These are phyloP conservation scores for Pachyuromys duprasi DNA, from an alignment of 2,797 vertebrate genomes.

Conservation along the genomic window DNA sequence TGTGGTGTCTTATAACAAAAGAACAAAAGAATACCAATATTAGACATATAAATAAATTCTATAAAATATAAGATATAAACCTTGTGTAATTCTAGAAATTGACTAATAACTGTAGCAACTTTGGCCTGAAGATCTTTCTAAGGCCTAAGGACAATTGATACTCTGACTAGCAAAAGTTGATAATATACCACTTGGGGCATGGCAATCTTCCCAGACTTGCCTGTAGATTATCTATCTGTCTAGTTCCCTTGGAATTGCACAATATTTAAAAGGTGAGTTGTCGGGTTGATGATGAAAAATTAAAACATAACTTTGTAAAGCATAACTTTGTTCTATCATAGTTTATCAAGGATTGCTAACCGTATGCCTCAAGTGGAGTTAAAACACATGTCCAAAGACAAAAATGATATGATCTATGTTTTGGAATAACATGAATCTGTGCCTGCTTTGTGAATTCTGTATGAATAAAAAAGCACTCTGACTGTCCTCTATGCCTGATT, in stretches of 20 bases:
- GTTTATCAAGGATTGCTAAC: background rate
- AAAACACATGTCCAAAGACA: background rate
- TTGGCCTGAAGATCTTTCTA: background rate
- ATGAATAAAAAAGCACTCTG: background rate
- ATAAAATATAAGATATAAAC: background rate
- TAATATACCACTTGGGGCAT: background rate
- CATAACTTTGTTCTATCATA: background rate
- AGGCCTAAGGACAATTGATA: background rate
- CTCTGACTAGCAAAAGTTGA: background rate
- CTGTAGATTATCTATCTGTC: background rate
- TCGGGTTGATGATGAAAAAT: background rate
- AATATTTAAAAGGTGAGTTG: background rate
- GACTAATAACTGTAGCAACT: background rate
- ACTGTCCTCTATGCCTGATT: background rate
- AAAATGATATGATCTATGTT: background rate
- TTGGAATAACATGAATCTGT: background rate
- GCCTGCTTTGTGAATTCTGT: background rate
- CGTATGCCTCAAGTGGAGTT: background rate
- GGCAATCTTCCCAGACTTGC: background rate
- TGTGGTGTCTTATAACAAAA: background rate
- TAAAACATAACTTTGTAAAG: background rate
- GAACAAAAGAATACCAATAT: background rate
- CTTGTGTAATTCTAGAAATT: background rate
- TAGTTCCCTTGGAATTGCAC: background rate
- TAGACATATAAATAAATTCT: background rate